Conservation (phyloP, 2,888 invertebrate genomes). For the Trachelus troglodyta region DNA sequence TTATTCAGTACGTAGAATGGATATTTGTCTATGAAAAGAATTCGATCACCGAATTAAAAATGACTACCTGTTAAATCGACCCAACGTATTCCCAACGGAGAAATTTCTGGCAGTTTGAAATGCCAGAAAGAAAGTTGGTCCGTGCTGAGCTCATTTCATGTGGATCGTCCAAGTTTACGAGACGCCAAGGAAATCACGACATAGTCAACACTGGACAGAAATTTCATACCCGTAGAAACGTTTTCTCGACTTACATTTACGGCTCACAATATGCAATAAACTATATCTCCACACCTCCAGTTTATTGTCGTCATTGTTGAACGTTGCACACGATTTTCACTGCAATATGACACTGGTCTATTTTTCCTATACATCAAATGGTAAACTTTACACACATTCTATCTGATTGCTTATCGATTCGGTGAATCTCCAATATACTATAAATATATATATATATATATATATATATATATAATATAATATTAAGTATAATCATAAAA, state of each 20-base stretch:
- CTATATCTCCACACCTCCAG: slow-evolving; percentile 15
- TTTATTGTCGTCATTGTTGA: background rate
- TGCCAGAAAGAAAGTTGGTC: background rate
- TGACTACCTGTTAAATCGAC: background rate
- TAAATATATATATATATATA: too few relatives aligned
- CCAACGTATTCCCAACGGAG: background rate
- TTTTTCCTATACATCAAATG: background rate
- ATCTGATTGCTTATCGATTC: background rate
- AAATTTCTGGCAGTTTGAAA: background rate
- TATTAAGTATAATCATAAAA: too few relatives aligned
- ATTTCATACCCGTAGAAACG: slow-evolving; percentile 31
- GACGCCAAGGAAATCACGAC: slow-evolving; percentile 42
- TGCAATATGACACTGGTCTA: background rate
- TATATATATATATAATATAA: background rate
- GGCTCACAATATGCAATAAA: slow-evolving; percentile 35
- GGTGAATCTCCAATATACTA: background rate
- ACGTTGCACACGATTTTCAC: slow-evolving; percentile 10
- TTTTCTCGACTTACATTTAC: slow-evolving; percentile 18
- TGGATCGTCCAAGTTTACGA: slow-evolving; percentile 35
- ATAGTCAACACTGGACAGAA: slow-evolving; percentile 22
- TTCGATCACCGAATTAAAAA: too few relatives aligned
- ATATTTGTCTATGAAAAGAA: too few relatives aligned
- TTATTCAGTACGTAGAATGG: too few relatives aligned
- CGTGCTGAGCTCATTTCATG: slow-evolving; percentile 12
- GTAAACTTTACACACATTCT: background rate